These are phyloP conservation scores for Epiblema foenella DNA, from an alignment of 2,888 invertebrate genomes.

Conservation along the genomic window DNA sequence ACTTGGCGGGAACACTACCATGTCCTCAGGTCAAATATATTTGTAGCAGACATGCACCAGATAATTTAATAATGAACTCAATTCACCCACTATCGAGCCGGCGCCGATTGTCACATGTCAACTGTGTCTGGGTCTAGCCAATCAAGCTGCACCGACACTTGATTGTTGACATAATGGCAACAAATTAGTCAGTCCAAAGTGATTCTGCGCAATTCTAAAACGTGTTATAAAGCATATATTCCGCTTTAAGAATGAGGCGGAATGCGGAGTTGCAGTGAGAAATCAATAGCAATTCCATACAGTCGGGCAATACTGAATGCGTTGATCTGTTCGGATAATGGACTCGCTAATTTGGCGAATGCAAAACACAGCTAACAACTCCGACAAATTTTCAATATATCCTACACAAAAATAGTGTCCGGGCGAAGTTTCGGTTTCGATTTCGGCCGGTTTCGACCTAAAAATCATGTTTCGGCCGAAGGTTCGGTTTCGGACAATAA, in stretches of 20 bases:
- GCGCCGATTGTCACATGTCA: conserved; percentile 21
- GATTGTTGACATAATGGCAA: conserved; percentile 25
- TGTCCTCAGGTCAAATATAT: no score
- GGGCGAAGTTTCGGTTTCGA: no score
- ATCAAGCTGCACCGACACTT: conserved; percentile 15
- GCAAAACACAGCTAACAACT: neutral
- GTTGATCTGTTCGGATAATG: conserved; percentile 19
- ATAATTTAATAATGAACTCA: conserved; percentile 10
- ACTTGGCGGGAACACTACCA: no score
- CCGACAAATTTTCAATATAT: neutral
- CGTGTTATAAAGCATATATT: neutral
- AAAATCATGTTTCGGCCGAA: no score
- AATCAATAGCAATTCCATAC: conserved; percentile 13
- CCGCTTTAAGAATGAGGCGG: neutral
- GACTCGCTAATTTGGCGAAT: conserved; percentile 7
- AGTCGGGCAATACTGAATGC: neutral
- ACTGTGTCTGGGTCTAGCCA: conserved; percentile 24
- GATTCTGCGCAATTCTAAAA: neutral
- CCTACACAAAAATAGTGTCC: no score
- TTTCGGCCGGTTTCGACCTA: no score
- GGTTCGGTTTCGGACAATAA: no score
- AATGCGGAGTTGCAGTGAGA: neutral
- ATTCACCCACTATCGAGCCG: conserved; percentile 1
- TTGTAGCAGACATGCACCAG: neutral
- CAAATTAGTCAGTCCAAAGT: conserved; percentile 27